Evolutionary conservation across 2,113 vertebrate species (phyloP).

Genomic region (Ailurus styani): DNA sequence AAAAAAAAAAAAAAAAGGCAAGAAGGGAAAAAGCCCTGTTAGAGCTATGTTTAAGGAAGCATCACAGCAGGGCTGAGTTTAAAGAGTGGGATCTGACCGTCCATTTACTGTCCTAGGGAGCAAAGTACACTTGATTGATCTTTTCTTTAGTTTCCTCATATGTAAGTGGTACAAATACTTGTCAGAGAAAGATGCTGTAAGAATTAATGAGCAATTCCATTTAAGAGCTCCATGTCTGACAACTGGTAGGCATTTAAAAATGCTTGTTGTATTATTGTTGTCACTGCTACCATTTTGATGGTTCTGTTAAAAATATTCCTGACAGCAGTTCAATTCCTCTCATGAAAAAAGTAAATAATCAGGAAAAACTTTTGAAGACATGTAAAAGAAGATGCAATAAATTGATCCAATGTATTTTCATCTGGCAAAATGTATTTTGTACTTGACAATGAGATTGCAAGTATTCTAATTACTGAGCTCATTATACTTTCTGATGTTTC

Average conservation of each 20-base stretch:
- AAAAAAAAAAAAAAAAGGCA: neutral
- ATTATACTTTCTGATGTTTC: neutral
- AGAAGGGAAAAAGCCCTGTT: too few relatives aligned
- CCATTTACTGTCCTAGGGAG: neutral
- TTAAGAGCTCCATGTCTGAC: neutral
- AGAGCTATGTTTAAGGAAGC: neutral
- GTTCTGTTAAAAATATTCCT: neutral
- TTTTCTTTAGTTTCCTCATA: neutral
- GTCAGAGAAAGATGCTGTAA: neutral
- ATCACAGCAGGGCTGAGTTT: neutral
- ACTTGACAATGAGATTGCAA: neutral
- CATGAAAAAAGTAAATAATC: neutral
- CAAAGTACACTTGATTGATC: too few relatives aligned
- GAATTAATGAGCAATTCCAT: neutral
- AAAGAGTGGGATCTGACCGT: neutral
- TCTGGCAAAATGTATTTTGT: neutral
- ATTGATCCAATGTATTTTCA: neutral
- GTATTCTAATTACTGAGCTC: neutral
- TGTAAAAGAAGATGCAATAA: neutral
- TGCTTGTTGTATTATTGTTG: neutral
- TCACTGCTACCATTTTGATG: neutral
- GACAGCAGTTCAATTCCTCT: neutral
- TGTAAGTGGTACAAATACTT: neutral
- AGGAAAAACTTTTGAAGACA: neutral
- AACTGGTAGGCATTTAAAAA: neutral